Conservation (phyloP, 2,888 invertebrate species). For the Antheraea yamamai region DNA sequence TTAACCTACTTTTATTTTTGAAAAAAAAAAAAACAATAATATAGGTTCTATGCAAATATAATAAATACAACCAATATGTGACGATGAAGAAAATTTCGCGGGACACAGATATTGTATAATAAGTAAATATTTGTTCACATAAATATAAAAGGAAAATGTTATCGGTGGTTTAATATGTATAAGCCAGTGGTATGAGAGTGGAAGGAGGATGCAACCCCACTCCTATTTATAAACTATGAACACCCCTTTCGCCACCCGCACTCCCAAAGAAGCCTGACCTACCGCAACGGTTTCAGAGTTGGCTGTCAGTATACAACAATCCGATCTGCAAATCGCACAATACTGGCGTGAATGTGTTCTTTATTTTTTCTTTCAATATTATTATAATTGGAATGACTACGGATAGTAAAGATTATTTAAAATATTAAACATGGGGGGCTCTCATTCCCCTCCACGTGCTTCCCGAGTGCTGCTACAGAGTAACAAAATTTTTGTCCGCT, state of each 20-base stretch:
- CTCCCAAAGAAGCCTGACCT: slow-evolving; percentile 8
- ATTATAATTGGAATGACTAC: neutral
- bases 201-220: neutral
- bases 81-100: no score
- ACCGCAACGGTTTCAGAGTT: neutral
- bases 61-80: no score
- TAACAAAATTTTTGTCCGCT: no score
- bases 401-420: no score
- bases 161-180: neutral
- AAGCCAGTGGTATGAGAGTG: neutral
- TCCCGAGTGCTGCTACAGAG: no score
- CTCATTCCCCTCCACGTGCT: no score
- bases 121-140: neutral
- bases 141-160: neutral
- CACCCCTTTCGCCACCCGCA: slow-evolving; percentile 7
- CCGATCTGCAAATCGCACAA: neutral
- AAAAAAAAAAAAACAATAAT: no score
- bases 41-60: no score
- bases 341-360: neutral
- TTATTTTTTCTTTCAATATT: neutral
- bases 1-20: no score
- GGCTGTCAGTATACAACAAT: neutral
- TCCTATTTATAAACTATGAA: neutral
- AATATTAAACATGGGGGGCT: no score
- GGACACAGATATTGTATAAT: no score